These are phyloP conservation scores for Drosophila barbarae DNA, from an alignment of 2,888 invertebrate species.

Conservation along the genomic window DNA sequence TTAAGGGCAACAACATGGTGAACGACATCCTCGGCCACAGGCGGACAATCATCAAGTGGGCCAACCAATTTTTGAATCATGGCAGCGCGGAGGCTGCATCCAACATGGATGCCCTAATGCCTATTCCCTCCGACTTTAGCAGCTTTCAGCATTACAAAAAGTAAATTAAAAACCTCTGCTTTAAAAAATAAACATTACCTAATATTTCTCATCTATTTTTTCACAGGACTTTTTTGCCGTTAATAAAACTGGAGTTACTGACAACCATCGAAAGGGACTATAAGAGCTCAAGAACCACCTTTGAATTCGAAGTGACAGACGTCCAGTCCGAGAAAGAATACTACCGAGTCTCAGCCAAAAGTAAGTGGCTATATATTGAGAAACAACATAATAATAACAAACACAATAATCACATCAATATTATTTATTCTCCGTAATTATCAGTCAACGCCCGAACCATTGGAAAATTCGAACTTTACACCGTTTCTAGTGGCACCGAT, in stretches of 20 bases:
- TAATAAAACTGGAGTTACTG: slow-evolving; percentile 77
- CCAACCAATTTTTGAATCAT: slow-evolving; percentile 84
- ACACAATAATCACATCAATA: neutral
- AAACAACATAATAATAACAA: neutral
- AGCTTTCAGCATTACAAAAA: slow-evolving; percentile 83
- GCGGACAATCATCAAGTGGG: slow-evolving; percentile 83
- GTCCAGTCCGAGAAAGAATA: slow-evolving; percentile 47
- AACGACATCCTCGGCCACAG: slow-evolving; percentile 80
- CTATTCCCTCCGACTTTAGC: slow-evolving; percentile 82
- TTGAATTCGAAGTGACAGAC: slow-evolving; percentile 53
- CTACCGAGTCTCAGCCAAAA: slow-evolving; percentile 60
- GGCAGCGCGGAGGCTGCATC: slow-evolving; percentile 81
- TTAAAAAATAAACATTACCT: neutral
- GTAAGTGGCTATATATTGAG: slow-evolving; percentile 46
- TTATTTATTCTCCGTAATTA: neutral
- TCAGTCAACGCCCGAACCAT: slow-evolving; percentile 1
- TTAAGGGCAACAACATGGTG: slow-evolving; percentile 43
- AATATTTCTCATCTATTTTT: neutral
- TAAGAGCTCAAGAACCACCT: slow-evolving; percentile 29
- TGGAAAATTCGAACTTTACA: slow-evolving; percentile 58
- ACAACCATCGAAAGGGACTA: slow-evolving; percentile 69
- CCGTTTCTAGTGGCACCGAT: slow-evolving; percentile 37
- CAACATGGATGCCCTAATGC: slow-evolving; percentile 80
- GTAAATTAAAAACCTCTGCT: slow-evolving; percentile 69
- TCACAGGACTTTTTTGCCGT: slow-evolving; percentile 73